Evolutionary conservation across 2,888 invertebrate genomes (phyloP), one percentile per base, ranked within the genome.

Genomic region (Zelleria hepariella): DNA sequence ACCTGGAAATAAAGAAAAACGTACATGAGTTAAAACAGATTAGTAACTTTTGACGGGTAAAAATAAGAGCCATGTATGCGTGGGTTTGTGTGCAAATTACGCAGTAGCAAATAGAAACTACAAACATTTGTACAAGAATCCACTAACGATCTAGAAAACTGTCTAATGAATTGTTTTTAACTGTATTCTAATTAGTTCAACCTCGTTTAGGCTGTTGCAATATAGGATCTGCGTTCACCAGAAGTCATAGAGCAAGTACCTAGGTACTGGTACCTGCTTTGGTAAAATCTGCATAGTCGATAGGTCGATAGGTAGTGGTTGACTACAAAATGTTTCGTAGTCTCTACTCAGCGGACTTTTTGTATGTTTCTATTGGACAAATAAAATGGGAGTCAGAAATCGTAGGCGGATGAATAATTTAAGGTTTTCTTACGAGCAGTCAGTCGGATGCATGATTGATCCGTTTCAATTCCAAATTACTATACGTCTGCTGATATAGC

Each of bases 401-500:
- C 7, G 51, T 51, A 23, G 51, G 51, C 51, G 51, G 51, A 23
- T 51, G 51, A 20, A 51, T 51, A 42, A 42, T 42, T 23, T 10
- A 51, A 51, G 20, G 8, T 51, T 51, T 51, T n/a, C n/a, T n/a
- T 23, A 51, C 51, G 8, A 25, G 53, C 53, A 25, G 15, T 53
- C 53, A 10, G 15, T 53, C 53, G 6, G 15, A 23, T n/a, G 4
- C 53, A 25, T 53, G 53, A 53, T 53, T 53, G 53, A 53, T 49
- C 20, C 49, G 15, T 23, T 53, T 25, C 24, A 23, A n/a, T 42
- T 10, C 32, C 32, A 42, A 42, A 42, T 42, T 15, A 56, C 6
- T 32, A 69, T 69, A 69, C 32, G 10, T 69, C 67, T 73, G 70
- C 73, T 66, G 70, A 70, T 74, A 74, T 71, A 71, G 72, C 69